phyloP scores from a whole-genome alignment of 1,140 invertebrate species.

The Neotoxoptera formosana region DNA sequence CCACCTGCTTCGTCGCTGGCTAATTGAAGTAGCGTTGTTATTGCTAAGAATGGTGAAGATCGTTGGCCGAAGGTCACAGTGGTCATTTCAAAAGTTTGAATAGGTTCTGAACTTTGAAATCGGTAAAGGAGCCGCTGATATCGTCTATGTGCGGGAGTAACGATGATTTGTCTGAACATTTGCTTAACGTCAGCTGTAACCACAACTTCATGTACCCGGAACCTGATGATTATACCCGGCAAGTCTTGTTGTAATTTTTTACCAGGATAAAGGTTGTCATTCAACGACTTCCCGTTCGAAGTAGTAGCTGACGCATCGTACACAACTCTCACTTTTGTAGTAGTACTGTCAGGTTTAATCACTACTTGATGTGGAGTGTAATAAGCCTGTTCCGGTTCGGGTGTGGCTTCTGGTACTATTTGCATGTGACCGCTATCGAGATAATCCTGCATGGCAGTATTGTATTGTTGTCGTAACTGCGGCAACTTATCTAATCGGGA shows the following conservation, averaged over 20 bases:
- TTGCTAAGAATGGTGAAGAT: slow-evolving; percentile 62
- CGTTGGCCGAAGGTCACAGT: slow-evolving; percentile 63
- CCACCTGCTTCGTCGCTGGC: slow-evolving; percentile 60
- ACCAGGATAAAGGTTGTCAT: neutral
- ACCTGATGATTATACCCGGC: slow-evolving; percentile 60
- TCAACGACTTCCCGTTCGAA: no score
- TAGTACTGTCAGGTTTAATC: slow-evolving; percentile 59
- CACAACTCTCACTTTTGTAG: no score
- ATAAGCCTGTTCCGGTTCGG: neutral
- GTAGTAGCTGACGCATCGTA: no score
- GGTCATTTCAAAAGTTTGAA: slow-evolving; percentile 60
- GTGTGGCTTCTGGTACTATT: slow-evolving; percentile 6
- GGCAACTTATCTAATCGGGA: no score
- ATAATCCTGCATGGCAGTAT: slow-evolving; percentile 51
- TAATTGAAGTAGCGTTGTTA: slow-evolving; percentile 61
- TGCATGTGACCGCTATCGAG: slow-evolving; percentile 44
- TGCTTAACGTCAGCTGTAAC: slow-evolving; percentile 62
- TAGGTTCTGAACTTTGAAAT: slow-evolving; percentile 14
- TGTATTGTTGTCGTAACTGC: neutral
- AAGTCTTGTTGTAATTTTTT: no score
- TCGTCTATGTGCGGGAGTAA: slow-evolving; percentile 60
- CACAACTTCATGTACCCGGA: slow-evolving; percentile 60
- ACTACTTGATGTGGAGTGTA: neutral
- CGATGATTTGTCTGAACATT: slow-evolving; percentile 63
- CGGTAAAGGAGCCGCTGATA: slow-evolving; percentile 62